Conservation (phyloP, 2,113 vertebrate species). For the Okapia johnstoni region DNA sequence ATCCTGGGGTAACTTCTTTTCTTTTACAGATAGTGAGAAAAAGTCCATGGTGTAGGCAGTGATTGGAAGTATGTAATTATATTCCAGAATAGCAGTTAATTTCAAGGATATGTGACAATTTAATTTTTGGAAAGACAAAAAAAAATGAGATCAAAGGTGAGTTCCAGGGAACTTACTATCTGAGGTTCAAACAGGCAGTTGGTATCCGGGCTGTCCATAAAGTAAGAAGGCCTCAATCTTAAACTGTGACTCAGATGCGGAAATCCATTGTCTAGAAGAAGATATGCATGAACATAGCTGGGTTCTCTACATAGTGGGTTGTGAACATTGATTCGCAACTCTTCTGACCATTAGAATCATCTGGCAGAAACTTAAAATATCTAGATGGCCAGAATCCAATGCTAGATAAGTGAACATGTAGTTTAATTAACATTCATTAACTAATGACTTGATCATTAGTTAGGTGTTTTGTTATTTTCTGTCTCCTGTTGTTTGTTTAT, state of each 20-base stretch:
- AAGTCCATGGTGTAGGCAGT: not conserved
- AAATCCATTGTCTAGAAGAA: not conserved
- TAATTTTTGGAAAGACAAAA: not conserved
- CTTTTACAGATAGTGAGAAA: not conserved
- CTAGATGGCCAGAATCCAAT: accelerated
- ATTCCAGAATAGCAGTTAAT: not conserved
- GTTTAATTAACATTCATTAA: not conserved
- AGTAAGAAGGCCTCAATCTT: not conserved
- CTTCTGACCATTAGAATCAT: not conserved
- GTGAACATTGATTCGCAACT: not conserved
- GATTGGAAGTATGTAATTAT: not conserved
- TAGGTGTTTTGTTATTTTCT: not conserved
- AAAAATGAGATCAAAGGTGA: not conserved
- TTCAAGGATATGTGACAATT: not conserved
- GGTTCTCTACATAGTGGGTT: not conserved
- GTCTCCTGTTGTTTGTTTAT: not conserved
- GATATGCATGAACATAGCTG: not conserved
- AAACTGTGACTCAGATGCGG: not conserved
- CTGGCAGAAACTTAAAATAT: not conserved
- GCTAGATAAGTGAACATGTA: not conserved
- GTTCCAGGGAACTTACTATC: not conserved
- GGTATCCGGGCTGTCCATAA: not conserved
- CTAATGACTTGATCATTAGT: not conserved
- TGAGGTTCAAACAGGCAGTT: not conserved
- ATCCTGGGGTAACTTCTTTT: not conserved